Evolutionary conservation across 2,888 invertebrate genomes (phyloP), one percentile per base, ranked within the genome.

Genomic region (Andrena praecox): DNA sequence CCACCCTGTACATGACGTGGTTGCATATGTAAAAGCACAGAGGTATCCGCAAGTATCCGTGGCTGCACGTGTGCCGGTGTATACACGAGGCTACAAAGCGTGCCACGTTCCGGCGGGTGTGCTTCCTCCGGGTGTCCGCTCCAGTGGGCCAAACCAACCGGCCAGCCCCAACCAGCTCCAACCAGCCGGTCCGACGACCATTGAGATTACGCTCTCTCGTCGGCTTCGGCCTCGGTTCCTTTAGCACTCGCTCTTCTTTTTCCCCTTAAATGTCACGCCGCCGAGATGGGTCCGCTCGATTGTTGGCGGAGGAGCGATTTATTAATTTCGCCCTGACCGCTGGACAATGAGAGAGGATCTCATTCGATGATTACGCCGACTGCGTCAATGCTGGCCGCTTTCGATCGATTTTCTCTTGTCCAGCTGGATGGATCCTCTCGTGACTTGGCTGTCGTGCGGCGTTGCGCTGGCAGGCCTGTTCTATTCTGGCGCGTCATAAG

Each of bases 121-220:
- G 93, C 92, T 93, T 93, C 93, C 93, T 93, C 93, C 93, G 93
- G 93, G 93, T 93, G 93, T 93, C 89, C 93, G 93, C 93, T 93
- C 93, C 93, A 93, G 89, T 93, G 93, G 93, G 93, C 93, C 93
- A 93, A 92, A 91, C 90, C 88, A 90, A 89, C 89, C 87, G 89
- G 89, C 91, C 91, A 90, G 83, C 90, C 90, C 89, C 89, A 85
- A 88, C 88, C 83, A 77, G 83, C 85, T 76, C 80, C 82, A 60
- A 81, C 87, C 86, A 87, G 87, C 87, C 86, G 86, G 82, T 87
- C 85, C 85, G 87, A 85, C 87, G 80, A 88, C 89, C 91, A 91
- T 91, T 91, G 85, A 90, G 91, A 92, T 88, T 86, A 82, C 81
- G 33, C 78, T 84, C 88, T 90, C 90, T 87, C 84, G 80, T 78